Base-by-base conservation (phyloP, 2,797 vertebrate species). In the Artibeus jamaicensis region DNA sequence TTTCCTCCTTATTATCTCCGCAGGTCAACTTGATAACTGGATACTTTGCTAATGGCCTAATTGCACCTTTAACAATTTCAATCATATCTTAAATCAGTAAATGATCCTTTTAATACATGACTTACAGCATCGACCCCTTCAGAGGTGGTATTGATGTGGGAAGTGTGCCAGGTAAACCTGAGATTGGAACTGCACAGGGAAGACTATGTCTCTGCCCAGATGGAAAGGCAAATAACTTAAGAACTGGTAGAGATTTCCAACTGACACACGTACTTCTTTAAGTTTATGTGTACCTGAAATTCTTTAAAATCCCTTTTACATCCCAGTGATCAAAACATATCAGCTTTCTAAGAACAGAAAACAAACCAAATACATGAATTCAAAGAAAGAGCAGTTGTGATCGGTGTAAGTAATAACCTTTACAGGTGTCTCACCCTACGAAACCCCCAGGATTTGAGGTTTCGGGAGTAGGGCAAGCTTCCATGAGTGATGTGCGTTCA, bases 31-130 rank as follows among this genome's bases (percentile, higher is more conserved):
- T 97, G 97, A 96, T 97, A 98, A 97, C 89, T 95, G 74, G 91
- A 71, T 98, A 98, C 98, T 97, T 98, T 97, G 93, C 96, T 98
- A 98, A 98, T 97, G 97, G 94, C 77, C 97, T 98, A 98, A 98
- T 97, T 97, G 93, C 73, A 97, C 91, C 86, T 98, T 98, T 92
- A 97, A 97, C 81, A 97, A 83, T 71, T 73, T 95, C 85, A 95
- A 97, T 97, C 94, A 93, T 92, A 95, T 90, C 84, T 95, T 85
- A 91, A 97, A 97, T 59, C 37, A 16, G 46, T 97, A 98, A 98
- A 96, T 97, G 96, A 96, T 97, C 91, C 86, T 98, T 96, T 97
- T 84, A 96, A 96, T 68, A 92, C 22, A 79, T 94, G 96, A 96
- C 94, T 97, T 97, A 95, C 92, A 96, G 97, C 97, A 74, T 32